Evolutionary conservation across 1,140 invertebrate species (phyloP).

Genomic region (Drosophila nebulosa): DNA sequence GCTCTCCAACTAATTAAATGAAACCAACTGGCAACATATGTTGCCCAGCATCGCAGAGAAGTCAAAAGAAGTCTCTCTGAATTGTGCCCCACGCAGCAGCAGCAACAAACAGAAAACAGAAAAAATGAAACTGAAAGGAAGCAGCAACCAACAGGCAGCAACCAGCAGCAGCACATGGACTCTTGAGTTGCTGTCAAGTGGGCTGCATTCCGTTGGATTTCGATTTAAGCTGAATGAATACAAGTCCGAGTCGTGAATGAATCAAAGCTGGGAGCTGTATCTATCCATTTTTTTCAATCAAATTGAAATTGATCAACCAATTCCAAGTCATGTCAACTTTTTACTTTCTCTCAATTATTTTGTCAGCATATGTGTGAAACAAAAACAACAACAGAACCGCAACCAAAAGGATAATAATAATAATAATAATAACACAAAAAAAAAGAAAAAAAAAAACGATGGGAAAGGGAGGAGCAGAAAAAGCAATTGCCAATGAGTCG

Average conservation of each 20-base stretch:
- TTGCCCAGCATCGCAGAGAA: constrained; percentile 23
- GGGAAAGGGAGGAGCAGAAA: constrained; percentile 27
- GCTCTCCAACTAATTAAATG: constrained; percentile 76
- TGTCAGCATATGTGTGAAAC: constrained; percentile 74
- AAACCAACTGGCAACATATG: constrained; percentile 75
- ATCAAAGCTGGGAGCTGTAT: neutral
- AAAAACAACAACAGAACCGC: constrained; percentile 56
- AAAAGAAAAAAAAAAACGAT: constrained; percentile 11
- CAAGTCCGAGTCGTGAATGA: neutral
- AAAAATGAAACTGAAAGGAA: neutral
- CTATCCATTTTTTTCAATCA: constrained; percentile 4
- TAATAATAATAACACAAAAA: constrained; percentile 64
- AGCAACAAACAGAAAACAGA: neutral
- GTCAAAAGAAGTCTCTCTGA: constrained; percentile 16
- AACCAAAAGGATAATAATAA: constrained; percentile 69
- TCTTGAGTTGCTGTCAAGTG: neutral
- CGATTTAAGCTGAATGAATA: neutral
- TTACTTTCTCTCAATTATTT: constrained; percentile 66
- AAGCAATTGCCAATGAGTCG: constrained; percentile 71
- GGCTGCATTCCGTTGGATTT: neutral
- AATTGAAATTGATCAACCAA: constrained; percentile 25
- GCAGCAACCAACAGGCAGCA: neutral
- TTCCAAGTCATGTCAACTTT: constrained; percentile 28
- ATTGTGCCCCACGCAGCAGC: constrained; percentile 43
- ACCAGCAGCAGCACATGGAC: neutral